Conservation (phyloP, 2,888 invertebrate species). For the Drosophila neonasuta region DNA sequence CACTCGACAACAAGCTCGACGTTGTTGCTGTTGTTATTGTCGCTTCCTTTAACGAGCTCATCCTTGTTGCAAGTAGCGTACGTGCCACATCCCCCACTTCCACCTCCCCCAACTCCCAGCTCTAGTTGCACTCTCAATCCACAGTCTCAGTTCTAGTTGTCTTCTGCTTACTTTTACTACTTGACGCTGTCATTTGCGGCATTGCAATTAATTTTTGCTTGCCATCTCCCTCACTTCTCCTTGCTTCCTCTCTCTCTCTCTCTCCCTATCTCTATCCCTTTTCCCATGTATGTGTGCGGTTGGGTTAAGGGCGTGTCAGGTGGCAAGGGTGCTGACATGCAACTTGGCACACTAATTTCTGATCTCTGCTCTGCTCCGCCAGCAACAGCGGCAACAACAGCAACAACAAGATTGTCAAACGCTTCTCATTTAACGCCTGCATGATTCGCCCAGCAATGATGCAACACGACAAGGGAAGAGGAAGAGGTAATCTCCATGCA, state of each 20-base stretch:
- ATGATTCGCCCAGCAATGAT: slow-evolving; percentile 47
- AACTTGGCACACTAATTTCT: slow-evolving; percentile 68
- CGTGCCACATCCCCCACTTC: slow-evolving; percentile 50
- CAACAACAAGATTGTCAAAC: slow-evolving; percentile 55
- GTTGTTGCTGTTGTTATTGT: slow-evolving; percentile 37
- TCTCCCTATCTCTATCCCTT: not conserved
- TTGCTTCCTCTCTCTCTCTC: slow-evolving; percentile 2
- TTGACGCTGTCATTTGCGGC: slow-evolving; percentile 77
- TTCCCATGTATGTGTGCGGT: slow-evolving; percentile 1
- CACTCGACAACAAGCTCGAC: slow-evolving; percentile 42
- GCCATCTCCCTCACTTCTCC: slow-evolving; percentile 5
- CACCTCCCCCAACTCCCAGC: not conserved
- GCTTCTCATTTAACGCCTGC: slow-evolving; percentile 72
- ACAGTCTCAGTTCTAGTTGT: slow-evolving; percentile 5
- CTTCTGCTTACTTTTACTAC: slow-evolving; percentile 70
- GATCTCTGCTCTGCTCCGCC: slow-evolving; percentile 52
- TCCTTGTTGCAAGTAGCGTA: slow-evolving; percentile 71
- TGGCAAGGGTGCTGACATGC: slow-evolving; percentile 46
- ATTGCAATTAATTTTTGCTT: slow-evolving; percentile 75
- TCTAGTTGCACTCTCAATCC: not conserved
- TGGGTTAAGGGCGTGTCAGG: slow-evolving; percentile 23
- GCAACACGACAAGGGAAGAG: not conserved
- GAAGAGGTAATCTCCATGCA: not conserved
- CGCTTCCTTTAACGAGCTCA: slow-evolving; percentile 75
- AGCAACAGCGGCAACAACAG: slow-evolving; percentile 22